A percentile compares a stretch with the other conserved stretches of the same genome.
phyloP scores from a whole-genome alignment of 2,113 vertebrate species.

The Ahaetulla prasina region DNA sequence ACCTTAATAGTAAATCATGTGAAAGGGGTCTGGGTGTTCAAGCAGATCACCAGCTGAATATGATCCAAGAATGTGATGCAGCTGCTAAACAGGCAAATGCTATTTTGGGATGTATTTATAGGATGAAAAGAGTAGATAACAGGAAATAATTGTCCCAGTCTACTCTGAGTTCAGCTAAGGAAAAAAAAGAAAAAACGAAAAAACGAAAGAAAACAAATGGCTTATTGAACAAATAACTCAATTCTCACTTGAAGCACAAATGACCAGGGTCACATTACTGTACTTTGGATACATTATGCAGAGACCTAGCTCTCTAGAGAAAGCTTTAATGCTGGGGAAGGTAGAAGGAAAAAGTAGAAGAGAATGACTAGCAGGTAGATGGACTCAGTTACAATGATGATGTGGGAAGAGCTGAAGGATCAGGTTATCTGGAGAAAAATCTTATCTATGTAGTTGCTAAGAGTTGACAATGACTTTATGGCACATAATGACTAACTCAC shows the following conservation, averaged over 20 bases:
- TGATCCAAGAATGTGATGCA: neutral
- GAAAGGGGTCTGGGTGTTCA: neutral
- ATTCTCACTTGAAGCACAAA: neutral
- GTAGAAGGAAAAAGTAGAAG: neutral
- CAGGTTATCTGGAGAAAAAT: neutral
- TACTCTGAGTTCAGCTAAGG: neutral
- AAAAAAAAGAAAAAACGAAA: neutral
- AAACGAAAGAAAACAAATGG: neutral
- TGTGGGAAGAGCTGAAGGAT: neutral
- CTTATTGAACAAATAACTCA: neutral
- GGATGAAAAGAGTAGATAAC: neutral
- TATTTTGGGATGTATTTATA: neutral
- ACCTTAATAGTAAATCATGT: neutral
- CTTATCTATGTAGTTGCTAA: neutral
- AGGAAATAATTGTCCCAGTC: neutral
- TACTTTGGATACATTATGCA: neutral
- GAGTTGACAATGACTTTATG: neutral
- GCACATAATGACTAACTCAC: neutral
- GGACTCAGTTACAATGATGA: neutral
- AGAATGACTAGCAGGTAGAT: neutral
- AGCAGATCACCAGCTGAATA: neutral
- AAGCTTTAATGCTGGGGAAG: neutral
- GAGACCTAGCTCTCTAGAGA: neutral
- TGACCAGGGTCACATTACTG: neutral
- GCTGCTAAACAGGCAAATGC: neutral